These are phyloP conservation scores for Macroglossus sobrinus DNA, from an alignment of 2,113 vertebrate species.

Conservation along the genomic window DNA sequence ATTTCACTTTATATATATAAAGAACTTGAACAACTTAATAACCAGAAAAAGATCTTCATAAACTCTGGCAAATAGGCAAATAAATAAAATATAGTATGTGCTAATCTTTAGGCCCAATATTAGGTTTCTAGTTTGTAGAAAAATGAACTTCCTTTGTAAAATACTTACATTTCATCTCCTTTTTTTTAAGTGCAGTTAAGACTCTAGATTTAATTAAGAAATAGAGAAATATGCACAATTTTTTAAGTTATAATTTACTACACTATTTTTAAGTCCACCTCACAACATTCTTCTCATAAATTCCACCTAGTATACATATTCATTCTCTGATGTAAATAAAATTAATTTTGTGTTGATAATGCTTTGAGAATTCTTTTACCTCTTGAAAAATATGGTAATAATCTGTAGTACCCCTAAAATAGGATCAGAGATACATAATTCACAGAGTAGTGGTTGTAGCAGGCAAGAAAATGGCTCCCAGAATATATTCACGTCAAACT, in stretches of 20 bases:
- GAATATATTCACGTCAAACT: neutral
- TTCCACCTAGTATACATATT: neutral
- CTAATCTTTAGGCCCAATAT: neutral
- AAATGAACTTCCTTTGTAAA: neutral
- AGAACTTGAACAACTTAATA: neutral
- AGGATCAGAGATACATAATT: neutral
- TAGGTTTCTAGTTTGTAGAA: neutral
- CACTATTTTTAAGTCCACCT: neutral
- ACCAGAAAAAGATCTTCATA: neutral
- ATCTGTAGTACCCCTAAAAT: neutral
- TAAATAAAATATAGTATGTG: slow-evolving; percentile 16
- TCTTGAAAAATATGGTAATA: neutral
- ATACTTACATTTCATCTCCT: neutral
- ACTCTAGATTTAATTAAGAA: neutral
- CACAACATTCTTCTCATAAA: neutral
- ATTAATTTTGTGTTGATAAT: neutral
- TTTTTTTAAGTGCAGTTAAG: neutral
- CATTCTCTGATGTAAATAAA: neutral
- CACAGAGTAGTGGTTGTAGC: neutral
- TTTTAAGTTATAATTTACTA: neutral
- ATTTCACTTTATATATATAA: slow-evolving; percentile 1
- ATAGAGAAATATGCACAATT: neutral
- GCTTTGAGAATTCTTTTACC: neutral
- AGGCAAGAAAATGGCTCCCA: neutral
- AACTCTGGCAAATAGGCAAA: slow-evolving; percentile 28